Percentiles rank a stretch among this genome's conserved stretches.
These are phyloP conservation scores for Drosophila prosaltans DNA, from an alignment of 1,140 invertebrate genomes.

Conservation along the genomic window DNA sequence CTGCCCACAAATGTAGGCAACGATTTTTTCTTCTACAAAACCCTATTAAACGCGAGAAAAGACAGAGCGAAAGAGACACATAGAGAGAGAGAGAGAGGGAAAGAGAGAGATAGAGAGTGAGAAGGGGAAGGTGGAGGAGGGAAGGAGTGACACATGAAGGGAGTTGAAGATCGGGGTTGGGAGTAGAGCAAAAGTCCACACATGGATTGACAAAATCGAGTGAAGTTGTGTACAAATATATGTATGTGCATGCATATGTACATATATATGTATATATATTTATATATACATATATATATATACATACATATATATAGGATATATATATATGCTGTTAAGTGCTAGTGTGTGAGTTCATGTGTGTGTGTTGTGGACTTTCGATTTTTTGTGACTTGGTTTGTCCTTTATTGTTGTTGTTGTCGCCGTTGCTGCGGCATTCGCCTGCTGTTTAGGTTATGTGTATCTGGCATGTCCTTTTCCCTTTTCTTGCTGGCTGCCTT, in stretches of 20 bases:
- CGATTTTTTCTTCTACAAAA: conserved; percentile 15
- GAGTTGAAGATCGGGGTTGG: neutral
- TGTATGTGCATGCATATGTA: neutral
- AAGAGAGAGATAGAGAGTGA: neutral
- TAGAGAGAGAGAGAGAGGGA: neutral
- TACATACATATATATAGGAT: neutral
- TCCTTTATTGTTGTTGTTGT: conserved; percentile 52
- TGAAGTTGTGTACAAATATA: conserved; percentile 2
- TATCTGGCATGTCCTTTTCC: conserved; percentile 71
- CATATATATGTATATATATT: neutral
- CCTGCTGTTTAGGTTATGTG: conserved; percentile 65
- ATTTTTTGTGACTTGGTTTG: conserved; percentile 67
- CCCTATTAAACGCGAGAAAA: conserved; percentile 30
- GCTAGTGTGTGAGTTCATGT: conserved; percentile 14
- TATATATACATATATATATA: conserved; percentile 1
- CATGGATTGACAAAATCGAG: neutral
- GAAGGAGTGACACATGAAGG: neutral
- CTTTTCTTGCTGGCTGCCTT: conserved; percentile 40
- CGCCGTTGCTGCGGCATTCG: conserved; percentile 40
- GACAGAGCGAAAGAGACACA: conserved; percentile 15
- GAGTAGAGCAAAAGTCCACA: conserved; percentile 2
- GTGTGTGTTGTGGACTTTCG: conserved; percentile 55
- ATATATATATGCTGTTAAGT: neutral
- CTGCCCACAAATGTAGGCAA: conserved; percentile 51
- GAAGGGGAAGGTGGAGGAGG: neutral